phyloP scores from a whole-genome alignment of 53 echinoderm and acorn worm genomes.

The Antedon mediterranea region DNA sequence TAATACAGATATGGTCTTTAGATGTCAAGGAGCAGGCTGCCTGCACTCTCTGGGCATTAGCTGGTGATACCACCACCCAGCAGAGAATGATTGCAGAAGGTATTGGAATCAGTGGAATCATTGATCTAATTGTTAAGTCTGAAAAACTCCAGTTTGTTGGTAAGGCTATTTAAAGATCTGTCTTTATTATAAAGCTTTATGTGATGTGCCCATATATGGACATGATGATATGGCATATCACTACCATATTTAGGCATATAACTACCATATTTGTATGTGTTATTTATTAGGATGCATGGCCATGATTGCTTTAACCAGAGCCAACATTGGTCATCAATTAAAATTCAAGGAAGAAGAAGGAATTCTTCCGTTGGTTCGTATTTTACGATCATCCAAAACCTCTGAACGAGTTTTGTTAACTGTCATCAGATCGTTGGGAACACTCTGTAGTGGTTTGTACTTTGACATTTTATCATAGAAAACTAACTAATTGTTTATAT shows the following conservation, averaged over 20 bases:
- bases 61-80: slow-evolving; percentile 78
- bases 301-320: slow-evolving; percentile 76
- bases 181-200: no score
- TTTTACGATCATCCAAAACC: slow-evolving; percentile 79
- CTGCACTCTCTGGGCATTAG: slow-evolving; percentile 86
- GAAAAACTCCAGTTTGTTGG: slow-evolving; percentile 89
- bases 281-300: slow-evolving; percentile 63
- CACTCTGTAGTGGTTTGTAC: slow-evolving; percentile 73
- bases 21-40: slow-evolving; percentile 98
- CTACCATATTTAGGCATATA: no score
- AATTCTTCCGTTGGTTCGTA: slow-evolving; percentile 79
- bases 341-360: slow-evolving; percentile 90
- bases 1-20: slow-evolving; percentile 87
- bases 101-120: slow-evolving; percentile 85
- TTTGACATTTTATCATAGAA: no score
- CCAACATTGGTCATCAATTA: slow-evolving; percentile 81
- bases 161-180: slow-evolving; percentile 23
- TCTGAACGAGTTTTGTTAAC: slow-evolving; percentile 76
- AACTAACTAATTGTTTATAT: background rate
- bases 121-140: slow-evolving; percentile 91
- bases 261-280: no score
- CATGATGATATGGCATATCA: no score
- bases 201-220: no score
- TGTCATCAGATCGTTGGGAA: slow-evolving; percentile 79
- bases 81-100: slow-evolving; percentile 92